Evolutionary conservation across 2,113 vertebrate genomes (phyloP), one percentile per base, ranked within the genome.

Genomic region (Epinephelus moara): DNA sequence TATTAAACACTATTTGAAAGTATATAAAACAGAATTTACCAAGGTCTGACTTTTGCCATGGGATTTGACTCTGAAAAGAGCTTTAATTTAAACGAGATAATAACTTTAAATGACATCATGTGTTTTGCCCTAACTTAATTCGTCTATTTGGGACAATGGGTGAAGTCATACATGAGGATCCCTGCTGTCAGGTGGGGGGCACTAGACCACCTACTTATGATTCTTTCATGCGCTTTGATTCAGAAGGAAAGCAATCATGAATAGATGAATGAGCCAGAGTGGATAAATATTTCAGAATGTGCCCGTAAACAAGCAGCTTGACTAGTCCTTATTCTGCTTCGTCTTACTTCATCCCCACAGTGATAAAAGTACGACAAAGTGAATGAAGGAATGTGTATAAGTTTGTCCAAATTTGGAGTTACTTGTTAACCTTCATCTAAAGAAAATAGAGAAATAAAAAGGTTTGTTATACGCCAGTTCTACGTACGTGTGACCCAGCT

Each of bases 211-310:
- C 47, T 69, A 60, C 69, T 68, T 80, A 87, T 89, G 15, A 87
- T 84, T 91, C 30, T 87, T 88, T 91, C 13, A 89, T 90, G 71
- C 17, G 27, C 72, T 91, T 88, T 87, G 82, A 93, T 93, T 93
- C 85, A 84, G 75, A 87, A 82, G 49, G 86, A 90, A 86, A 63
- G 45, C 79, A 72, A 56, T 74, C 85, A 92, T 92, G 70, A 93
- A 91, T 90, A 89, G 68, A 94, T 88, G 25, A 91, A 92, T 77
- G 74, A 92, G 81, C 4, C 14, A 70, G 68, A 63, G 17, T 55
- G 3, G 57, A 91, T 91, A 8, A 88, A 94, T 92, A 90, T 94
- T 95, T 93, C 56, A 91, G 9, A 75, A n/a, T 23, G 52, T 56
- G 60, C 62, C 47, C 21, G 67, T 72, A 80, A 92, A 86, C 74